Evolutionary conservation across 2,888 invertebrate genomes (phyloP).

Genomic region (Noctua pronuba): DNA sequence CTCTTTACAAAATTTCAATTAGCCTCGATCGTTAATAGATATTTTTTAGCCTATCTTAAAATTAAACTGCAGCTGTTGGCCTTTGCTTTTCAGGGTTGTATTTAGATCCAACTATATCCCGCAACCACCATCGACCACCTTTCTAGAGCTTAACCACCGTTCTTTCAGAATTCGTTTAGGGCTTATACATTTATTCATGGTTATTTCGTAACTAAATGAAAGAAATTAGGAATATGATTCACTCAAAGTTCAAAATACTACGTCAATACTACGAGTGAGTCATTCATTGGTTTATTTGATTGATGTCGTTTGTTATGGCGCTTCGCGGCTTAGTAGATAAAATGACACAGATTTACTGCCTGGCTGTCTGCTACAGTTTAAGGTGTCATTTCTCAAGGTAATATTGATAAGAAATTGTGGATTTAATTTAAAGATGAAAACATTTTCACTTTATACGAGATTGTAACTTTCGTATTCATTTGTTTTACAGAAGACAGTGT

Average conservation of each 20-base stretch:
- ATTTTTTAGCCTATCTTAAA: not conserved
- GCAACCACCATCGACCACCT: not conserved
- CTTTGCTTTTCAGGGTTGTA: not conserved
- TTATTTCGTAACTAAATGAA: conserved; percentile 10
- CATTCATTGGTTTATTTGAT: conserved; percentile 19
- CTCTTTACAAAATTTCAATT: not conserved
- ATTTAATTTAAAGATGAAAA: not conserved
- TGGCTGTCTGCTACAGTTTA: not conserved
- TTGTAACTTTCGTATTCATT: not conserved
- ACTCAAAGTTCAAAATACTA: conserved; percentile 23
- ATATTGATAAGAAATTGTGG: not conserved
- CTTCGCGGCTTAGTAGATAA: not conserved
- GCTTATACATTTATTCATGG: not conserved
- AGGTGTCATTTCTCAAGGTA: not conserved
- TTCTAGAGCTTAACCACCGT: not conserved
- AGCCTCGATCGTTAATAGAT: not conserved
- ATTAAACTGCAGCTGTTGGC: not conserved
- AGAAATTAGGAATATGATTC: conserved; percentile 18
- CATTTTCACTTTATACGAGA: not conserved
- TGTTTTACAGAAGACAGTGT: not conserved
- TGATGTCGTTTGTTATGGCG: not conserved
- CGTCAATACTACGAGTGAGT: conserved; percentile 17
- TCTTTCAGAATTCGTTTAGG: not conserved
- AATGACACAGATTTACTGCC: conserved; percentile 9
- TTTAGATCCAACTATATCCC: not conserved